Percentiles rank a stretch among this genome's conserved stretches.
Evolutionary conservation across 2,797 vertebrate species (phyloP).

Genomic region (Pangasius krempfi): DNA sequence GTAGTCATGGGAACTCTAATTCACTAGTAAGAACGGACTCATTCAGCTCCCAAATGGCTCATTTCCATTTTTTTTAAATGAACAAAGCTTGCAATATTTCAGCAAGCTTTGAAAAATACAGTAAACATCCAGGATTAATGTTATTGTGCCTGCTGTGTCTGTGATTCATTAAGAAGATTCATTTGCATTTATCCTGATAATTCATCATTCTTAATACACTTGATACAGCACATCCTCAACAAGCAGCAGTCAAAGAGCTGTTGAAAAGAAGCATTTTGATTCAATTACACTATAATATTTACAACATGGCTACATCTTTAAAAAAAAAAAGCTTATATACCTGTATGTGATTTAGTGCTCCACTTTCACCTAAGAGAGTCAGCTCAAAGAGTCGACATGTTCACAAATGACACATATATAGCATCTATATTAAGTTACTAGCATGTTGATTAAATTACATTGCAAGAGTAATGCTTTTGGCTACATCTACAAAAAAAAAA

Average conservation of each 20-base stretch:
- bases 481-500: neutral
- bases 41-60: neutral
- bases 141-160: neutral
- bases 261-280: neutral
- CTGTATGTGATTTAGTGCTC: neutral
- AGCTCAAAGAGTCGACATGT: neutral
- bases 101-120: neutral
- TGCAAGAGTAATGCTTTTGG: neutral
- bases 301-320: neutral
- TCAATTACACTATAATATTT: neutral
- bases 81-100: neutral
- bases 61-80: neutral
- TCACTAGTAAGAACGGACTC: neutral
- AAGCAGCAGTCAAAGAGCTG: neutral
- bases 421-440: neutral
- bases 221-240: neutral
- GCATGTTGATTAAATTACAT: neutral
- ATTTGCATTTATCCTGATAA: neutral
- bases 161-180: slow-evolving; percentile 2
- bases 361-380: neutral
- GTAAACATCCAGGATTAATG: slow-evolving; percentile 1
- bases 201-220: neutral
- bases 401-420: neutral
- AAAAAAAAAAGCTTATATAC: too few relatives aligned
- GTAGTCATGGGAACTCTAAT: neutral